Evolutionary conservation across 2,888 invertebrate genomes (phyloP).

Genomic region (Tuta absoluta): DNA sequence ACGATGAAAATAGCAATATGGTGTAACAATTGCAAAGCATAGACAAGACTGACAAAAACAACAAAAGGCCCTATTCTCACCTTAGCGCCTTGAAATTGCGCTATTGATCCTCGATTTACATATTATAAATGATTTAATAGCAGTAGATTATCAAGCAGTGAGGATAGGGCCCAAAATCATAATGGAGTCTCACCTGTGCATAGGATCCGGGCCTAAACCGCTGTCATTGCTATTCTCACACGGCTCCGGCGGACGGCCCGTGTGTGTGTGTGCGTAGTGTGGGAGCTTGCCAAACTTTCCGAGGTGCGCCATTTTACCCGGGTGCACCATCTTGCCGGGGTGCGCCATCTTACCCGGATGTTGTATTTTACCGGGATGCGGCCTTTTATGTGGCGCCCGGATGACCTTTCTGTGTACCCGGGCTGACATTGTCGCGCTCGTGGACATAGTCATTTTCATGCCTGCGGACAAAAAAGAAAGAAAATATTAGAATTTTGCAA

Average conservation of each 20-base stretch:
- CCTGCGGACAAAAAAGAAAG: conserved; percentile 69
- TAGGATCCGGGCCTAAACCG: conserved; percentile 90
- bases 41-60: background rate
- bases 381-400: conserved; percentile 84
- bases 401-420: conserved; percentile 85
- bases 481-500: conserved; percentile 19
- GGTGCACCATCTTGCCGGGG: conserved; percentile 58
- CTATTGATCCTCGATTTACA: too few species aligned
- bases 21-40: background rate
- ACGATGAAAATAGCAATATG: too few species aligned
- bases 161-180: background rate
- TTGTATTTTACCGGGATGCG: conserved; percentile 73
- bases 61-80: too few species aligned
- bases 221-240: conserved; percentile 96
- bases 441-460: conserved; percentile 89
- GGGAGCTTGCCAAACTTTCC: conserved; percentile 66
- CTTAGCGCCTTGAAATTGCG: too few species aligned
- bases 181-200: conserved; percentile 61
- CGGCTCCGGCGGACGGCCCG: conserved; percentile 77
- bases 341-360: conserved; percentile 67
- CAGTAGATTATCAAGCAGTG: background rate
- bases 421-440: conserved; percentile 84
- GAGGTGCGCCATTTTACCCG: conserved; percentile 50
- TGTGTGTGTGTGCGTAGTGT: conserved; percentile 73
- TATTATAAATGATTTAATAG: too few species aligned